Percentiles rank a stretch among this genome's conserved stretches.
Conservation (phyloP, 1,140 invertebrate species). For the Dreissena rostriformis region DNA sequence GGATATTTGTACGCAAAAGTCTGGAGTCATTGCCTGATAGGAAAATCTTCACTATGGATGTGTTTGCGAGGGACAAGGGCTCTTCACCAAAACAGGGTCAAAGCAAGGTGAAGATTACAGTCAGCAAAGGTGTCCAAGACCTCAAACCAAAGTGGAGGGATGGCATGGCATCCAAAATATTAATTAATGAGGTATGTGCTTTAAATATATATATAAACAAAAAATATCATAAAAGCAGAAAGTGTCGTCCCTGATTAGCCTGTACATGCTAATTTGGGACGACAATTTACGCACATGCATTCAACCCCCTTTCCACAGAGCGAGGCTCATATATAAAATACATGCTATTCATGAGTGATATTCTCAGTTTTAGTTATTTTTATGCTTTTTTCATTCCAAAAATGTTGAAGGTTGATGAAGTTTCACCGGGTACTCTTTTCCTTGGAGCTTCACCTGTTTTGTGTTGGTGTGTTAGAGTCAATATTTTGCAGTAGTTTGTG, state of each 20-base stretch:
- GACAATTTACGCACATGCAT: no score
- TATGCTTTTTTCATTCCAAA: background rate
- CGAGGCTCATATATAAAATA: background rate
- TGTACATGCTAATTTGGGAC: no score
- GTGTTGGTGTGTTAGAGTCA: no score
- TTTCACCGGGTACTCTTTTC: no score
- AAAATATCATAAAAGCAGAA: no score
- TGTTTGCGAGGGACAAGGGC: constrained; percentile 34
- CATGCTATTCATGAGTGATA: background rate
- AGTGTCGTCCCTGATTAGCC: background rate
- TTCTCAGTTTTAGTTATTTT: background rate
- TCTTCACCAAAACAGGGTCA: background rate
- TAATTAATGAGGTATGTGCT: constrained; percentile 39
- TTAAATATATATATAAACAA: background rate
- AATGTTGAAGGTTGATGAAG: no score
- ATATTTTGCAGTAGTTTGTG: no score
- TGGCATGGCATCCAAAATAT: background rate
- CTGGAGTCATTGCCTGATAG: constrained; percentile 34
- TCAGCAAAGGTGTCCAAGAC: constrained; percentile 46
- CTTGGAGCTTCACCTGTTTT: no score
- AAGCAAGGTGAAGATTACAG: constrained; percentile 30
- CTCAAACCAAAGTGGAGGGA: constrained; percentile 43
- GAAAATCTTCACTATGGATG: constrained; percentile 11
- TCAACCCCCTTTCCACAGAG: background rate
- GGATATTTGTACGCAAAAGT: constrained; percentile 15